phyloP scores from a whole-genome alignment of 2,797 vertebrate species.

The Neopelma chrysocephalum region DNA sequence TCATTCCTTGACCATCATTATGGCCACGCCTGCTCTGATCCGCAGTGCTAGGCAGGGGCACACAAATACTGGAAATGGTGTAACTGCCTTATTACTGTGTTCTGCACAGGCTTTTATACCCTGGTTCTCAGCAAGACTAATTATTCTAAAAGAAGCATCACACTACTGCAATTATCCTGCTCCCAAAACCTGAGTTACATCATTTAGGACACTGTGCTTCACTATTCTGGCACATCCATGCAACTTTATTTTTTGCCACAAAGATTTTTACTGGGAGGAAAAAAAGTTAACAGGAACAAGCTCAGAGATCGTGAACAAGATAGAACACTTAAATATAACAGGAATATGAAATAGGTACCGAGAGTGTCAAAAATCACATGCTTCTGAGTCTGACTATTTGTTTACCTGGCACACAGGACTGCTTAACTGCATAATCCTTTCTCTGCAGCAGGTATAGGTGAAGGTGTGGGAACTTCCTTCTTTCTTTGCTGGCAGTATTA shows the following conservation, averaged over 20 bases:
- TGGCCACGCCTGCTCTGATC: slow-evolving; percentile 18
- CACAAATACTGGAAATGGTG: slow-evolving; percentile 51
- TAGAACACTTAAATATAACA: neutral
- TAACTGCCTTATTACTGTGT: slow-evolving; percentile 40
- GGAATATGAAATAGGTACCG: neutral
- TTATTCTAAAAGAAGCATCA: slow-evolving; percentile 58
- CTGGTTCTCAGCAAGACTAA: slow-evolving; percentile 53
- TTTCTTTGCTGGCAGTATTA: neutral
- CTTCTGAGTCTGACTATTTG: neutral
- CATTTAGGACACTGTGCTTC: slow-evolving; percentile 51
- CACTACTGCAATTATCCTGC: slow-evolving; percentile 49
- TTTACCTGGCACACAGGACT: neutral
- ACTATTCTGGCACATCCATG: neutral
- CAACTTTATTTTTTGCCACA: neutral
- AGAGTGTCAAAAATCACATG: neutral
- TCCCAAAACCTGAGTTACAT: slow-evolving; percentile 56
- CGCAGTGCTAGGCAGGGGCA: slow-evolving; percentile 8
- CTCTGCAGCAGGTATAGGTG: neutral
- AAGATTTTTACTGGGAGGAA: neutral
- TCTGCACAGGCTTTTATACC: slow-evolving; percentile 42
- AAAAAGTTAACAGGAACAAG: neutral
- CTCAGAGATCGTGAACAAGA: neutral
- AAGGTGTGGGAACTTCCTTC: neutral
- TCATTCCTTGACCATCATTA: slow-evolving; percentile 49
- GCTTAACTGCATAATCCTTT: neutral